phyloP scores from a whole-genome alignment of 1,140 invertebrate genomes.

The Bombyx mori region ASM3026992v2 NC_085121.1:6396501-6397000 shows the following conservation, averaged over 20 bases:
- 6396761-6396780: slow-evolving; percentile 82
- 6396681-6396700: background rate
- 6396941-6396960: too few relatives aligned
- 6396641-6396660: background rate
- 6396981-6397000: too few relatives aligned
- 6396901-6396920: too few relatives aligned
- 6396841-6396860: slow-evolving; percentile 94
- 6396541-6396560: slow-evolving; percentile 32
- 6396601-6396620: background rate
- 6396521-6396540: slow-evolving; percentile 37
- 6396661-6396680: background rate
- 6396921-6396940: too few relatives aligned
- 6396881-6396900: background rate
- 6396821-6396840: slow-evolving; percentile 89
- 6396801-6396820: slow-evolving; percentile 87
- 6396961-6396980: too few relatives aligned
- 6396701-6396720: background rate
- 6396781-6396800: slow-evolving; percentile 95
- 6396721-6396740: slow-evolving; percentile 67
- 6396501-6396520: slow-evolving; percentile 65
- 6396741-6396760: slow-evolving; percentile 87
- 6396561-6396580: slow-evolving; percentile 46
- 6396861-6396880: slow-evolving; percentile 87
- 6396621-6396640: background rate
- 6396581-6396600: slow-evolving; percentile 31